Evolutionary conservation across 2,113 vertebrate species (phyloP).

Genomic region (Pygoscelis antarcticus): DNA sequence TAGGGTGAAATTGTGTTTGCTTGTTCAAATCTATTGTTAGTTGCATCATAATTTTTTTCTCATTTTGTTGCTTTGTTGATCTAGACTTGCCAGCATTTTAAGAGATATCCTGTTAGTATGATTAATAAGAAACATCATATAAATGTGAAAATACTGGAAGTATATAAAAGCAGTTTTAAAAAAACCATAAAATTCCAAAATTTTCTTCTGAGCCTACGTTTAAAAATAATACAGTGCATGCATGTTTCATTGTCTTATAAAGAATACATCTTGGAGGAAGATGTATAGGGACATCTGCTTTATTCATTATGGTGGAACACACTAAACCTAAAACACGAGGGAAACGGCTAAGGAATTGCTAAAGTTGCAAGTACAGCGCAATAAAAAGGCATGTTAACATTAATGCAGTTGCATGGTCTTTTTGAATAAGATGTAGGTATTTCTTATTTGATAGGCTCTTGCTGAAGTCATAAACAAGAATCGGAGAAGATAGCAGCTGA

Average conservation of each 20-base stretch:
- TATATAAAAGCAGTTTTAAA: not conserved
- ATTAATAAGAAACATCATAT: not conserved
- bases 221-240: not conserved
- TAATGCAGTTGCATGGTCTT: not conserved
- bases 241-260: not conserved
- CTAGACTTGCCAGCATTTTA: constrained; percentile 14
- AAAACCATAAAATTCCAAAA: not conserved
- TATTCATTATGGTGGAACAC: not conserved
- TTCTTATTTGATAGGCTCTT: not conserved
- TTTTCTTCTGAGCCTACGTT: not conserved
- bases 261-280: not conserved
- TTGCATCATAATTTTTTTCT: not conserved
- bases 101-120: not conserved
- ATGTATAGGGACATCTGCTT: not conserved
- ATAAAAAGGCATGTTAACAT: not conserved
- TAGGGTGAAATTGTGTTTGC: not conserved
- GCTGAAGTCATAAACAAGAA: not conserved
- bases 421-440: not conserved
- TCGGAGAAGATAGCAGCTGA: not conserved
- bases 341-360: not conserved
- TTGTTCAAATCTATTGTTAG: not conserved
- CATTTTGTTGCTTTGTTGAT: constrained; percentile 12
- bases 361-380: not conserved
- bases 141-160: not conserved
- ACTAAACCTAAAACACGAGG: not conserved